Percentiles rank a stretch among this genome's conserved stretches.
Evolutionary conservation across 2,888 invertebrate species (phyloP).

Genomic region (Nipponacmea schrenckii): DNA sequence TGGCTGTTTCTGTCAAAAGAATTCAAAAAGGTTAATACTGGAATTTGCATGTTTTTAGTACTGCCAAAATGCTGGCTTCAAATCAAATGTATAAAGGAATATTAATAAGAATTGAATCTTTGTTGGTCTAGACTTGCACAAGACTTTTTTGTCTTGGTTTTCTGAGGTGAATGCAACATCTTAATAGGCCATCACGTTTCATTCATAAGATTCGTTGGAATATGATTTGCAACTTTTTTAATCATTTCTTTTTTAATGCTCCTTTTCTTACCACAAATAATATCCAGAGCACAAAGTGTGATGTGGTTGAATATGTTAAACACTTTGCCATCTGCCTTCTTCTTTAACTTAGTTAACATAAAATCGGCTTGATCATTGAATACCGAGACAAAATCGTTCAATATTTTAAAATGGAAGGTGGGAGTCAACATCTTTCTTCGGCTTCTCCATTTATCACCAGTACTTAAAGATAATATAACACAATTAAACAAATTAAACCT

Average conservation of each 20-base stretch:
- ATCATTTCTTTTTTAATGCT: no score
- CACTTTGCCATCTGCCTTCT: slow-evolving; percentile 45
- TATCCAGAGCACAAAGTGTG: slow-evolving; percentile 75
- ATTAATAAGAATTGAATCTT: no score
- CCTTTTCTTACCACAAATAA: slow-evolving; percentile 74
- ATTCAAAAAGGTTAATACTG: not conserved
- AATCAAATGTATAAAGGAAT: no score
- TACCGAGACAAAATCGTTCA: slow-evolving; percentile 78
- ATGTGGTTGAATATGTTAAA: slow-evolving; percentile 75
- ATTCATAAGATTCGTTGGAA: no score
- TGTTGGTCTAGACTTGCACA: no score
- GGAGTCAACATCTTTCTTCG: slow-evolving; percentile 81
- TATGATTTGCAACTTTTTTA: no score
- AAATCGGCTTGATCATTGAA: slow-evolving; percentile 76
- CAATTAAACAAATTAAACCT: no score
- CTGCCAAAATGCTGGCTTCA: no score
- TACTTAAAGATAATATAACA: slow-evolving; percentile 48
- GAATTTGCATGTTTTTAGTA: no score
- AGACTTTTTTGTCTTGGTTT: no score
- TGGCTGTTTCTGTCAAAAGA: slow-evolving; percentile 80
- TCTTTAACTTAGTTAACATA: slow-evolving; percentile 72
- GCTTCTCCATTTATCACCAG: slow-evolving; percentile 76
- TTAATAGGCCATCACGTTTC: no score
- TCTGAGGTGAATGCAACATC: no score
- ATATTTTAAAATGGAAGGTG: slow-evolving; percentile 82